phyloP scores from a whole-genome alignment of 2,113 vertebrate genomes.

The Epinephelus fuscoguttatus region DNA sequence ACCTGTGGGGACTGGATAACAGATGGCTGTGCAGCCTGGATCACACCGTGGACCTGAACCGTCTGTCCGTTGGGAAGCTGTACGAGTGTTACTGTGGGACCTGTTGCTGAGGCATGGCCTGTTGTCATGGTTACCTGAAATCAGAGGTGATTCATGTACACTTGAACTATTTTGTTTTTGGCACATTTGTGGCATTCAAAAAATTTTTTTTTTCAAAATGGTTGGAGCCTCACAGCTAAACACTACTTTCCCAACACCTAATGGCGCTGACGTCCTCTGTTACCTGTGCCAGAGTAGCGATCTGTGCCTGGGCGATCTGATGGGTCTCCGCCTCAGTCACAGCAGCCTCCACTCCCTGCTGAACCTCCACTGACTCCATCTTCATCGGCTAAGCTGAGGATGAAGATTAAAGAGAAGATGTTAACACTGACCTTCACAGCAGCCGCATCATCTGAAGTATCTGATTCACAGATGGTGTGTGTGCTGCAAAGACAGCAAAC shows the following conservation, averaged over 20 bases:
- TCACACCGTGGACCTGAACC: conserved; percentile 97
- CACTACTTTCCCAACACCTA: background rate
- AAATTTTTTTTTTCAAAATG: background rate
- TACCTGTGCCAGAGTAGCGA: conserved; percentile 97
- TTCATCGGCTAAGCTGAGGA: conserved; percentile 92
- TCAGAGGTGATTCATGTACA: background rate
- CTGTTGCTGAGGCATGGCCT: conserved; percentile 89
- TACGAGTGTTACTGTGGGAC: conserved; percentile 95
- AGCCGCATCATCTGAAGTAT: background rate
- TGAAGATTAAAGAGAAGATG: background rate
- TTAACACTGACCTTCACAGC: background rate
- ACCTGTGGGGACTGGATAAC: conserved; percentile 98
- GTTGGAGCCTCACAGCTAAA: background rate
- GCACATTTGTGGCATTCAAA: background rate
- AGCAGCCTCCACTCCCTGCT: conserved; percentile 94
- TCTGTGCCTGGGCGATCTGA: conserved; percentile 85
- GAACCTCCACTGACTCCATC: conserved; percentile 98
- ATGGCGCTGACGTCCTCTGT: background rate
- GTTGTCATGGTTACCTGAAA: conserved; percentile 93
- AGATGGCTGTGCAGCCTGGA: conserved; percentile 97
- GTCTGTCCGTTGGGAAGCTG: conserved; percentile 98
- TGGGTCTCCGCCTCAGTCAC: conserved; percentile 94
- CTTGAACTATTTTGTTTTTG: background rate
- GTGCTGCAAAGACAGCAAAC: background rate
- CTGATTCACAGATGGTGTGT: background rate